Conservation (phyloP, 2,113 vertebrate genomes). For the Paraplagusia blochii region DNA sequence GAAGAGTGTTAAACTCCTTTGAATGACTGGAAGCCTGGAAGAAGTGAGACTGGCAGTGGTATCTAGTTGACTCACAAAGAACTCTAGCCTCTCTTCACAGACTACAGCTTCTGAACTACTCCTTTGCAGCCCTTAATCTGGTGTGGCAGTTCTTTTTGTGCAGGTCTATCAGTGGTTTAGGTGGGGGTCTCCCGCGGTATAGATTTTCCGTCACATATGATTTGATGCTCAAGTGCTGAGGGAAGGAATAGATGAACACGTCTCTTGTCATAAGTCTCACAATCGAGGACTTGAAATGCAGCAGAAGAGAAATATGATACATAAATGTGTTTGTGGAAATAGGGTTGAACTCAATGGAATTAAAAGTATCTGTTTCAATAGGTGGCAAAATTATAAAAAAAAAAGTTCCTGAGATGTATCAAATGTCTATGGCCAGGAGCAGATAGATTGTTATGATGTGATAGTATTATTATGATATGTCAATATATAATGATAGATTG, state of each 20-base stretch:
- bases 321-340: constrained; percentile 1
- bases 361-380: too few relatives aligned
- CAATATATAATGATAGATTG: too few relatives aligned
- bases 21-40: constrained; percentile 60
- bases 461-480: too few relatives aligned
- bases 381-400: too few relatives aligned
- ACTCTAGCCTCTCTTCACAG: constrained; percentile 58
- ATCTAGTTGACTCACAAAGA: constrained; percentile 58
- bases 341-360: too few relatives aligned
- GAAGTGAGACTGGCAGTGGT: constrained; percentile 42
- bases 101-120: constrained; percentile 40
- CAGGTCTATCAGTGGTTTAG: constrained; percentile 12
- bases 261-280: constrained; percentile 10
- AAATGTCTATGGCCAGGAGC: too few relatives aligned
- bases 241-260: neutral
- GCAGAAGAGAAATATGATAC: neutral
- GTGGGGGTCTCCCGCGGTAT: constrained; percentile 9
- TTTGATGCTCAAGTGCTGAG: constrained; percentile 6
- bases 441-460: too few relatives aligned
- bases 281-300: constrained; percentile 2
- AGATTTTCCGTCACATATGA: constrained; percentile 29
- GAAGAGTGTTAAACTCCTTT: constrained; percentile 31
- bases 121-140: constrained; percentile 56
- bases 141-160: constrained; percentile 12
- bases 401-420: too few relatives aligned